These are phyloP conservation scores for Phacellophora camtschatica DNA, from an alignment of 30 jellyfish, hydroid and myxozoan genomes.

Conservation along the genomic window DNA sequence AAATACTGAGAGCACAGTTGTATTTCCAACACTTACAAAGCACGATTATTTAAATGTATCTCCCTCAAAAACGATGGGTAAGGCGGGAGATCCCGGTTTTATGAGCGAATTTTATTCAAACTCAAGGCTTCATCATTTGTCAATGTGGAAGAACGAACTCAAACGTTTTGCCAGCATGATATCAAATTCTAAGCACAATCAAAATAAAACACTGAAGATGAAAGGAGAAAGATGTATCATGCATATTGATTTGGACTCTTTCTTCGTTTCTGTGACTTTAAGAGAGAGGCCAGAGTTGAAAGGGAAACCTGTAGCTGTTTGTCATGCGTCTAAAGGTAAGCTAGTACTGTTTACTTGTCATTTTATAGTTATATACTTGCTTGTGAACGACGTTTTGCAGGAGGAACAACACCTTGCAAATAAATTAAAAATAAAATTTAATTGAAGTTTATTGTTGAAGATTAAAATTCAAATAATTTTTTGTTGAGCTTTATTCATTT, in stretches of 20 bases:
- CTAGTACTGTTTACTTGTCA: no score
- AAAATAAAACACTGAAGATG: background rate
- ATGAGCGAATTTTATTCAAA: slow-evolving; percentile 86
- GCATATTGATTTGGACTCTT: slow-evolving; percentile 97
- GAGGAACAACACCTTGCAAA: no score
- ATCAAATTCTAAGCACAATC: background rate
- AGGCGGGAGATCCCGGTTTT: slow-evolving; percentile 92
- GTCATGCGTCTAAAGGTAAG: slow-evolving; percentile 82
- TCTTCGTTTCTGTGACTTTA: slow-evolving; percentile 95
- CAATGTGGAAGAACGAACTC: slow-evolving; percentile 95
- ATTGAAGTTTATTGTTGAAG: no score
- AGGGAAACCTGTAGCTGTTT: slow-evolving; percentile 96
- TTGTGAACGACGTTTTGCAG: no score
- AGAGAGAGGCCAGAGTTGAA: slow-evolving; percentile 72
- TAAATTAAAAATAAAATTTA: no score
- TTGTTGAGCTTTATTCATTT: no score
- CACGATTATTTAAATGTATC: slow-evolving; percentile 52
- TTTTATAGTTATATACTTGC: no score
- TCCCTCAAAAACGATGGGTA: slow-evolving; percentile 50
- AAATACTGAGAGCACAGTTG: background rate
- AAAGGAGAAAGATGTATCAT: slow-evolving; percentile 39
- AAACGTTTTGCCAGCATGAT: slow-evolving; percentile 71
- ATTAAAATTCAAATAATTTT: no score
- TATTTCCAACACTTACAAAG: slow-evolving; percentile 57
- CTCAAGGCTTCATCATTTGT: slow-evolving; percentile 93